Base-by-base conservation (phyloP, 2,113 vertebrate genomes). In the Phylloscopus trochiloides region DNA sequence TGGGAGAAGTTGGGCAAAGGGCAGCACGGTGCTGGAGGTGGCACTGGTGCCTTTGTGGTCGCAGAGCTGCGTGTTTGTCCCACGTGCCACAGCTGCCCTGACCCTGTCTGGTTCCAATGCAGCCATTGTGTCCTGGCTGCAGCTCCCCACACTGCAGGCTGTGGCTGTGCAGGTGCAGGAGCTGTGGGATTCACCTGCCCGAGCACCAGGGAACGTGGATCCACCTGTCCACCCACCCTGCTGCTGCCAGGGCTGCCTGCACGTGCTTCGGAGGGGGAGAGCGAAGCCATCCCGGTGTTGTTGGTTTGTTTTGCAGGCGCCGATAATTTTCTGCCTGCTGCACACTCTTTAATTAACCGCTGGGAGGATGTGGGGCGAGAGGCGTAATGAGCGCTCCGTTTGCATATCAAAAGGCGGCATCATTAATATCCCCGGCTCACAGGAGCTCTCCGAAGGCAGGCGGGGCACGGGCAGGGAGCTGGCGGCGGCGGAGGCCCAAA, bases 331-430 rank as follows among this genome's bases (percentile, higher is more conserved):
- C 95, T 92, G 90, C 94, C 93, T 96, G 88, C 93, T 92, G 90
- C 95, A 95, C 76, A 28, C 89, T 94, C 93, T 87, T 97, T 97
- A 97, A 97, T 97, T 97, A 97, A 97, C 79, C 73, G 93, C 93
- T 96, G 66, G 26, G 93, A 96, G 96, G 95, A 95, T 95, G 96
- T 90, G 92, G 96, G 96, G 85, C 4, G 42, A 94, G 93, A 95
- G 92, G 74, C 54, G 1, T 97, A 96, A 95, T 87, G 96, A 97
- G 94, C 3, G 1, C 89, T 96, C 70, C 9, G 75, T 97, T 97
- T 97, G 96, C 96, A 97, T 97, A 97, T 97, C 97, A 97, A 97
- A 97, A 97, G 92, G 91, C 86, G 92, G 93, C 63, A 88, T 94
- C 91, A 70, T 95, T 94, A 97, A 94, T 73, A 93, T 86, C 92